phyloP scores from a whole-genome alignment of 53 echinoderm and acorn worm species.

The Echinometra lucunter region DNA sequence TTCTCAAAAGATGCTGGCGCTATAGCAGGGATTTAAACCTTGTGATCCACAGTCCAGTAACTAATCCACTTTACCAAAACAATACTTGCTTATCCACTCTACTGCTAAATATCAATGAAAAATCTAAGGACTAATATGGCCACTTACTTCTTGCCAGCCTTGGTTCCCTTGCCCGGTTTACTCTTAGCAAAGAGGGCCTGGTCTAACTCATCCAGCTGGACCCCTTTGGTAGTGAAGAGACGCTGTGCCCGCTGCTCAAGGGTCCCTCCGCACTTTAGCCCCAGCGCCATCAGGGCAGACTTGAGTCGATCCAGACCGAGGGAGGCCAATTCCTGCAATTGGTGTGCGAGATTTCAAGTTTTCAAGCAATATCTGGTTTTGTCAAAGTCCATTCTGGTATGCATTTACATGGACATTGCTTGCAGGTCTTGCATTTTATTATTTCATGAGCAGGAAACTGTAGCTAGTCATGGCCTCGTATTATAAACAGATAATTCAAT shows the following conservation, averaged over 20 bases:
- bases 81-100: no score
- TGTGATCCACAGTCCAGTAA: no score
- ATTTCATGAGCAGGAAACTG: no score
- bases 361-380: background rate
- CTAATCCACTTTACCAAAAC: no score
- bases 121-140: no score
- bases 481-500: no score
- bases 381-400: background rate
- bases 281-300: constrained; percentile 97
- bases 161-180: constrained; percentile 91
- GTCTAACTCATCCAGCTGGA: constrained; percentile 92
- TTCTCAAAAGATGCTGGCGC: no score
- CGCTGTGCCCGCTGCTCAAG: constrained; percentile 95
- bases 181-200: constrained; percentile 94
- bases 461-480: no score
- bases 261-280: constrained; percentile 98
- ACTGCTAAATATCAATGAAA: no score
- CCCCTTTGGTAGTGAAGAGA: constrained; percentile 95
- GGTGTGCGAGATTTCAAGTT: background rate
- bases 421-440: no score
- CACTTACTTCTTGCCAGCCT: constrained; percentile 89
- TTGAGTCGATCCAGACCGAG: constrained; percentile 97
- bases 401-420: background rate
- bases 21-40: no score
- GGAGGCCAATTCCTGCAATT: constrained; percentile 90